Evolutionary conservation across 2,797 vertebrate genomes (phyloP).

Genomic region (Amniataba percoides): DNA sequence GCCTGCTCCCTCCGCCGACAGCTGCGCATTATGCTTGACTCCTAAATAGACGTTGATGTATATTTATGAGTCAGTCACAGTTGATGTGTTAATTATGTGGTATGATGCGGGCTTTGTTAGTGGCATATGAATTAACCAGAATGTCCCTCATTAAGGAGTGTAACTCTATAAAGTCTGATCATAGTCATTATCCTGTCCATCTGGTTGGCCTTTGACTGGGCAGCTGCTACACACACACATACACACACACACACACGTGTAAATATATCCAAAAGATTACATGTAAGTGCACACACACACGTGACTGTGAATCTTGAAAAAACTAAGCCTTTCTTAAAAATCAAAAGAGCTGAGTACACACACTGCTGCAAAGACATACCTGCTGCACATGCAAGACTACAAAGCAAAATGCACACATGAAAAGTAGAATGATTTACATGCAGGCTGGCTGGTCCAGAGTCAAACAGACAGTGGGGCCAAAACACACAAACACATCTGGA

Average conservation of each 20-base stretch:
- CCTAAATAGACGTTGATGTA: conserved; percentile 73
- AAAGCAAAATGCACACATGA: conserved; percentile 31
- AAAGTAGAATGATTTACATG: conserved; percentile 56
- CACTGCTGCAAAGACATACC: conserved; percentile 26
- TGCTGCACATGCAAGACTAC: conserved; percentile 20
- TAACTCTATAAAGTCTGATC: conserved; percentile 80
- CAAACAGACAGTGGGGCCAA: conserved; percentile 63
- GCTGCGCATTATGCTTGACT: conserved; percentile 69
- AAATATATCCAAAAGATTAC: conserved; percentile 11
- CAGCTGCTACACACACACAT: conserved; percentile 50
- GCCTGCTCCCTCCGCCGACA: conserved; percentile 46
- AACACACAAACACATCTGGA: conserved; percentile 83
- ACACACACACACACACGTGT: conserved; percentile 36
- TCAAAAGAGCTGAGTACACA: conserved; percentile 15
- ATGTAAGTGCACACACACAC: conserved; percentile 11
- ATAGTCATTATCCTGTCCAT: conserved; percentile 83
- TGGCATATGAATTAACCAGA: conserved; percentile 79
- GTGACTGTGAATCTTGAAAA: not conserved
- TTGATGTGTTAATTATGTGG: conserved; percentile 79
- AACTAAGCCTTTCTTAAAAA: not conserved
- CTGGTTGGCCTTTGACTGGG: conserved; percentile 75
- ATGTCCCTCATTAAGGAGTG: conserved; percentile 76
- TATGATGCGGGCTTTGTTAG: conserved; percentile 76
- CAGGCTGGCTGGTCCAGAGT: conserved; percentile 45
- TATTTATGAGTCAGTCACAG: conserved; percentile 77